Evolutionary conservation across 2,797 vertebrate genomes (phyloP), one percentile per base, ranked within the genome.

Genomic region (Poeciliopsis infans): DNA sequence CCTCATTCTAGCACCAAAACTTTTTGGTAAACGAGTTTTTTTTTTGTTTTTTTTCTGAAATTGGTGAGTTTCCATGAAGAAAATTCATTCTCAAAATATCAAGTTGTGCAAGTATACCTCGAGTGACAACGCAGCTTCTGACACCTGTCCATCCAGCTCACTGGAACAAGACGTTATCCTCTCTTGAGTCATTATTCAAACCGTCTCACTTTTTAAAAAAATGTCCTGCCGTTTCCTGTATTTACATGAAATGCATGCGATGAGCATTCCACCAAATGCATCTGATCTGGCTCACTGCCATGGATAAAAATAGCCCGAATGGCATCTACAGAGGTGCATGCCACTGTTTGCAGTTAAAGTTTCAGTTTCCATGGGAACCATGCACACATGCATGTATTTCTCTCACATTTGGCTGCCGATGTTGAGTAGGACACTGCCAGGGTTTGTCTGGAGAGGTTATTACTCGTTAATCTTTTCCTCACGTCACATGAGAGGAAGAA

Each of bases 291-390:
- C 20, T 4, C 43, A 1, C 18, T 46, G 73, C 78, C 81, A 72
- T 4, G 51, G 79, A 73, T 73, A 84, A 85, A 89, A 91, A 92
- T 91, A 93, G 69, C 80, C 57, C 5, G 2, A 33, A 33, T 4
- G 11, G 25, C 12, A 25, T 85, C 86, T 79, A 43, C 75, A 43
- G 68, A 75, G 59, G 46, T 15, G 5, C 51, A 57, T 1, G 66
- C 61, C 80, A n/a, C 41, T 82, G 74, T 80, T 33, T 45, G 31
- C 45, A 87, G 86, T 79, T 73, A 86, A 89, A 89, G 82, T 91
- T 90, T 87, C 71, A 15, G 84, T 90, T 90, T 81, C 91, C 87
- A 91, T 88, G 76, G 89, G 46, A 76, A 91, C 84, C 33, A 49
- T 3, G 8, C 61, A 66, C 73, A 73, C 49, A 20, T 84, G 79